Evolutionary conservation across 2,113 vertebrate species (phyloP).

Genomic region (Cyanoliseus patagonus): DNA sequence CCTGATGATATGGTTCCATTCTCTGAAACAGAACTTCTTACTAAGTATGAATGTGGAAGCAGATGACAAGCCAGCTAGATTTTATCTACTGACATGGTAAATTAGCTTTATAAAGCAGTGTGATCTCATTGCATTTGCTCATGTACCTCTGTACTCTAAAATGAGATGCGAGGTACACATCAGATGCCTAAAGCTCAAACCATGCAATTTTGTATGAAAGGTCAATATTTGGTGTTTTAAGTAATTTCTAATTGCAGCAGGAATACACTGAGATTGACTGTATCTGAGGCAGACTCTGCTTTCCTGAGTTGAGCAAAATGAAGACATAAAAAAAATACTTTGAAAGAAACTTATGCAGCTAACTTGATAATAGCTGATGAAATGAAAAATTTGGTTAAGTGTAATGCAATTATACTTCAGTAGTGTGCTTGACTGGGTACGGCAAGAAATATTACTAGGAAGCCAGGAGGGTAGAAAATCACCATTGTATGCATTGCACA

Average conservation of each 20-base stretch:
- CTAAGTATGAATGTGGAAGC: not conserved
- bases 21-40: not conserved
- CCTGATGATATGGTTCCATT: not conserved
- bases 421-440: not conserved
- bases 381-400: not conserved
- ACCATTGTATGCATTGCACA: not conserved
- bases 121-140: not conserved
- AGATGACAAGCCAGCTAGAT: not conserved
- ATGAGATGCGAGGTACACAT: not conserved
- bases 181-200: not conserved
- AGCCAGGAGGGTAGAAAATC: not conserved
- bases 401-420: not conserved
- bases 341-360: not conserved
- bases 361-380: not conserved
- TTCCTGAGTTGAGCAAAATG: not conserved
- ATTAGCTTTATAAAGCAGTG: not conserved
- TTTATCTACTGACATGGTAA: not conserved
- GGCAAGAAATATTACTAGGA: not conserved
- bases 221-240: not conserved
- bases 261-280: not conserved
- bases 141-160: not conserved
- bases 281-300: not conserved
- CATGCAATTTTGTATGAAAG: not conserved
- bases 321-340: not conserved
- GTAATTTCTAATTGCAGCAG: not conserved